Evolutionary conservation across 2,888 invertebrate genomes (phyloP).

Genomic region (Drosophila cognata): DNA sequence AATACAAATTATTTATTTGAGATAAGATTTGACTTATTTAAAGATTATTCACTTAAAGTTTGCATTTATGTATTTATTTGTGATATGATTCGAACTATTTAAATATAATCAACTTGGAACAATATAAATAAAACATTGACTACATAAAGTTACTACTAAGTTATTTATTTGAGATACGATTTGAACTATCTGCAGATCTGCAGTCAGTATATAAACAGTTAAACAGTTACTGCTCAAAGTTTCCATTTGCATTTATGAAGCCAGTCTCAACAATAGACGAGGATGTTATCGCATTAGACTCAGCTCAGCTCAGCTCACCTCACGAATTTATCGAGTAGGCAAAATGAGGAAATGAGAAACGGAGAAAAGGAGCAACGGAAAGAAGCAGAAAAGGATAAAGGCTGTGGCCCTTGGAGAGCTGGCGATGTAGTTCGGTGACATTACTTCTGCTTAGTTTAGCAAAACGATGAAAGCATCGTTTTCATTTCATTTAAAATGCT

Average conservation of each 20-base stretch:
- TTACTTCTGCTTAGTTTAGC: constrained; percentile 78
- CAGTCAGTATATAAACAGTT: not conserved
- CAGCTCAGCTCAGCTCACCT: constrained; percentile 38
- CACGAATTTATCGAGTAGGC: constrained; percentile 30
- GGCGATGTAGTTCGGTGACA: constrained; percentile 67
- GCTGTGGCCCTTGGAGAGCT: constrained; percentile 21
- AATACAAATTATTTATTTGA: not conserved
- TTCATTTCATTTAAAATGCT: constrained; percentile 81
- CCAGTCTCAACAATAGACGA: constrained; percentile 17
- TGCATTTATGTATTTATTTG: no score
- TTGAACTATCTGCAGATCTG: not conserved
- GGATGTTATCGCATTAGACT: constrained; percentile 55
- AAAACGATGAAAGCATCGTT: constrained; percentile 74
- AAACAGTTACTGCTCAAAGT: not conserved
- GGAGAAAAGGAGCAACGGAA: not conserved
- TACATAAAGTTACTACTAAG: not conserved
- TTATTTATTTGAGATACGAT: not conserved
- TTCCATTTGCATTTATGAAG: constrained; percentile 5
- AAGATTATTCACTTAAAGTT: no score
- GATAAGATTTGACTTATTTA: no score
- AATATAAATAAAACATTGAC: no score
- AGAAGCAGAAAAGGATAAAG: not conserved
- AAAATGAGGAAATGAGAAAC: constrained; percentile 12
- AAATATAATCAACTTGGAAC: no score
- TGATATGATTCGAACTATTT: no score